These are phyloP conservation scores for Numida meleagris DNA, from an alignment of 2,113 vertebrate species.

Conservation along the genomic window DNA sequence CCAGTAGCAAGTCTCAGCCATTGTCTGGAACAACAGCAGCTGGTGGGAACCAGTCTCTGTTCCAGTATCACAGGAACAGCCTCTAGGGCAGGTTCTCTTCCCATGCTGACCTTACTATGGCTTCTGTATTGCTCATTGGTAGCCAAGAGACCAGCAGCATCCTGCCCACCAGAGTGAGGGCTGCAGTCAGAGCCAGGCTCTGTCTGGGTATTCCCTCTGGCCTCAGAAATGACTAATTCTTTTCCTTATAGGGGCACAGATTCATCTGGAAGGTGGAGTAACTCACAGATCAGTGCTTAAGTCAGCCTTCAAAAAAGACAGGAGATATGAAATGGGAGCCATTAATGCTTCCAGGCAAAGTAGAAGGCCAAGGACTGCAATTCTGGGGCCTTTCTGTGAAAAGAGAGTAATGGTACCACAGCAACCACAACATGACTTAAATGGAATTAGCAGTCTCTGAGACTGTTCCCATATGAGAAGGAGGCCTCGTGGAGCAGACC, in stretches of 20 bases:
- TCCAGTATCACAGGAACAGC: neutral
- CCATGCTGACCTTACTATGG: neutral
- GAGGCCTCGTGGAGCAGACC: neutral
- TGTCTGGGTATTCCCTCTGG: neutral
- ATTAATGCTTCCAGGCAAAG: neutral
- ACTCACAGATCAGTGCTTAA: neutral
- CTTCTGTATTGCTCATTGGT: neutral
- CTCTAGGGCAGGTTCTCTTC: neutral
- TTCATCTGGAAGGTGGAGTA: neutral
- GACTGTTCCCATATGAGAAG: neutral
- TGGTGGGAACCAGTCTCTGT: neutral
- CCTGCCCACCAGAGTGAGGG: neutral
- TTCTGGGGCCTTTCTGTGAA: neutral
- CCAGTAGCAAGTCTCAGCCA: neutral
- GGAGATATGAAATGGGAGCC: neutral
- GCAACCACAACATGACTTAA: neutral
- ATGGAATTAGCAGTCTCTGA: neutral
- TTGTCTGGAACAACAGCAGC: conserved; percentile 10
- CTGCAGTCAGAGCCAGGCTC: conserved; percentile 4
- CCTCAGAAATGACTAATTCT: neutral
- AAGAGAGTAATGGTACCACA: neutral
- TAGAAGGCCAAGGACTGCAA: neutral
- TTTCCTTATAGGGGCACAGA: neutral
- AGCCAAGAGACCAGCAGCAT: neutral
- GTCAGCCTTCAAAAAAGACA: neutral